Conservation (phyloP, 2,113 vertebrate genomes). For the Hymenochirus boettgeri region DNA sequence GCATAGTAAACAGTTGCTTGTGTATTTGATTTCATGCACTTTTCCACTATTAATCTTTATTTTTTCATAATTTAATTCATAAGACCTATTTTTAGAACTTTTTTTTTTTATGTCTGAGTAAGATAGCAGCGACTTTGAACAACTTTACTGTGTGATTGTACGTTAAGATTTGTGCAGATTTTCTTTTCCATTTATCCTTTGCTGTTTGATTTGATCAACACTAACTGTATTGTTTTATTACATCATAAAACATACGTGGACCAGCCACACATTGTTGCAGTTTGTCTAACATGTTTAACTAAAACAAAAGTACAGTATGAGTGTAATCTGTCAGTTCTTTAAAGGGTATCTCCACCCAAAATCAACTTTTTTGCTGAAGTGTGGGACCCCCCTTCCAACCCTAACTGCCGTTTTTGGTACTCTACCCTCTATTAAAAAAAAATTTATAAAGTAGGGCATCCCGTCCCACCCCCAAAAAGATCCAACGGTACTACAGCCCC, state of each 20-base stretch:
- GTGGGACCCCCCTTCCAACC: no score
- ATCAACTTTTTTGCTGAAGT: no score
- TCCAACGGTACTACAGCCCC: no score
- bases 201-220: slow-evolving; percentile 81
- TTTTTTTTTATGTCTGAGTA: slow-evolving; percentile 64
- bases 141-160: slow-evolving; percentile 59
- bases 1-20: slow-evolving; percentile 67
- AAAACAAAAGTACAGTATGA: not conserved
- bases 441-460: no score
- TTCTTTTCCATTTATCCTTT: slow-evolving; percentile 54
- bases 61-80: slow-evolving; percentile 69
- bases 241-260: slow-evolving; percentile 89
- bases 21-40: slow-evolving; percentile 77
- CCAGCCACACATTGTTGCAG: slow-evolving; percentile 62
- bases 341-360: no score
- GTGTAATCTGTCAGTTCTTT: no score
- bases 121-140: slow-evolving; percentile 61
- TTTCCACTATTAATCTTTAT: slow-evolving; percentile 76
- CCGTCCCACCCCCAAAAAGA: no score
- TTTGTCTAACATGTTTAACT: slow-evolving; percentile 47
- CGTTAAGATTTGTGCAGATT: slow-evolving; percentile 71
- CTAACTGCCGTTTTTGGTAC: no score
- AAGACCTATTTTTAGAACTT: slow-evolving; percentile 67
- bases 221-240: slow-evolving; percentile 90
- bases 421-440: no score